A percentile compares a stretch with the other conserved stretches of the same genome.
phyloP scores from a whole-genome alignment of 2,888 invertebrate genomes.

The Scelioninae gen. 1 region DNA sequence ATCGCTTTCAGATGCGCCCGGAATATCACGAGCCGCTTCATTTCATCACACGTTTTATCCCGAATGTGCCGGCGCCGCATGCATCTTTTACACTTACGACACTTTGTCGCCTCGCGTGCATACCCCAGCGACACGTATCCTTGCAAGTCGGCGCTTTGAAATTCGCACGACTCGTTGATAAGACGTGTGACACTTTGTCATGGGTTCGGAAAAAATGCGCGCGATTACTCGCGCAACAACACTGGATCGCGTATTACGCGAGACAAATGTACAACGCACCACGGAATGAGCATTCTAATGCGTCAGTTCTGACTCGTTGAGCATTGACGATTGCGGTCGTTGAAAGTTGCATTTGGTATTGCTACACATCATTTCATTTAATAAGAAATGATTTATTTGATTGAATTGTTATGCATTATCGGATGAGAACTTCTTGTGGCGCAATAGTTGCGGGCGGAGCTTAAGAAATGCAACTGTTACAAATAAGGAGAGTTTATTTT shows the following conservation, averaged over 20 bases:
- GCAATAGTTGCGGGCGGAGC: slow-evolving; percentile 5
- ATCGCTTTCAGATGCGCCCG: slow-evolving; percentile 60
- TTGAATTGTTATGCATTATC: slow-evolving; percentile 4
- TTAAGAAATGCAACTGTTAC: neutral
- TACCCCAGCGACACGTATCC: slow-evolving; percentile 29
- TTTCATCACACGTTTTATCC: slow-evolving; percentile 49
- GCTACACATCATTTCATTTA: slow-evolving; percentile 41
- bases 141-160: slow-evolving; percentile 35
- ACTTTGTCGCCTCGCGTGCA: slow-evolving; percentile 48
- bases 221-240: slow-evolving; percentile 46
- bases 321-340: slow-evolving; percentile 42
- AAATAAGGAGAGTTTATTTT: slow-evolving; percentile 20
- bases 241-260: slow-evolving; percentile 28
- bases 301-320: slow-evolving; percentile 50
- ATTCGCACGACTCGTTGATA: slow-evolving; percentile 45
- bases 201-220: slow-evolving; percentile 46
- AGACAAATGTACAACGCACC: slow-evolving; percentile 31
- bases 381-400: slow-evolving; percentile 46
- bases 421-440: neutral
- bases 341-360: slow-evolving; percentile 32
- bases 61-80: slow-evolving; percentile 38
- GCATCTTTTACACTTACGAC: slow-evolving; percentile 55
- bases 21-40: slow-evolving; percentile 45
- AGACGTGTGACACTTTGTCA: slow-evolving; percentile 59
- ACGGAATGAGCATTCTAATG: slow-evolving; percentile 39